Percentiles rank a stretch among this genome's conserved stretches.
These are phyloP conservation scores for Acromyrmex charruanus DNA, from an alignment of 1,140 invertebrate genomes.

Conservation along the genomic window DNA sequence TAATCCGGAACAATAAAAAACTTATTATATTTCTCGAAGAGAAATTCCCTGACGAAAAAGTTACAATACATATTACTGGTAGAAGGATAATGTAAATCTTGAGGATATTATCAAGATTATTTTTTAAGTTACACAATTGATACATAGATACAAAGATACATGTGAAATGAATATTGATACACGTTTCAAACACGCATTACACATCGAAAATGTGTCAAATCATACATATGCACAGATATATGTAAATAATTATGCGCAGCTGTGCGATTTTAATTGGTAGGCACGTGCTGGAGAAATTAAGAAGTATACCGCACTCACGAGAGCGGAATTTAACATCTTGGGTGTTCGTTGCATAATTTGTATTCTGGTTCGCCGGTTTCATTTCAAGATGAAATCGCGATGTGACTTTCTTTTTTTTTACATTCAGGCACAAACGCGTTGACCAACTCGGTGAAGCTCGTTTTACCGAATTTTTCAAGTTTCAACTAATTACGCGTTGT, in stretches of 20 bases:
- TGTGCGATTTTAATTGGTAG: slow-evolving; percentile 77
- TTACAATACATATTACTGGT: no score
- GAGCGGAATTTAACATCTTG: slow-evolving; percentile 59
- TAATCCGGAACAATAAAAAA: no score
- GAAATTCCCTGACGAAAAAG: no score
- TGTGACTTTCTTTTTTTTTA: slow-evolving; percentile 25
- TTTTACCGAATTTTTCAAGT: slow-evolving; percentile 73
- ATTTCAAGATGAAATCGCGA: slow-evolving; percentile 70
- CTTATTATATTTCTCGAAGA: no score
- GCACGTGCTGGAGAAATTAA: slow-evolving; percentile 47
- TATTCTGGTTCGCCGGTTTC: slow-evolving; percentile 44
- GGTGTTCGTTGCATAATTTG: slow-evolving; percentile 54
- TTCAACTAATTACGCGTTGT: slow-evolving; percentile 80
- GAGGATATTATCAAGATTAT: background rate
- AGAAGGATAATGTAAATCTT: background rate
- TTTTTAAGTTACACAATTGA: background rate
- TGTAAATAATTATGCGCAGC: slow-evolving; percentile 71
- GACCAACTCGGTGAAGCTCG: slow-evolving; percentile 58
- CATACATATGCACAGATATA: background rate
- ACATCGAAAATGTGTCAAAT: slow-evolving; percentile 14
- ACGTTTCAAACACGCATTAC: background rate
- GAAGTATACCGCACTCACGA: slow-evolving; percentile 26
- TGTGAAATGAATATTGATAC: background rate
- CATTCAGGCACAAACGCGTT: slow-evolving; percentile 70
- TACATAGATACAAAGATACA: background rate